A percentile compares a stretch with the other conserved stretches of the same genome.
These are phyloP conservation scores for Urocyon cinereoargenteus DNA, from an alignment of 2,797 vertebrate genomes.

Conservation along the genomic window DNA sequence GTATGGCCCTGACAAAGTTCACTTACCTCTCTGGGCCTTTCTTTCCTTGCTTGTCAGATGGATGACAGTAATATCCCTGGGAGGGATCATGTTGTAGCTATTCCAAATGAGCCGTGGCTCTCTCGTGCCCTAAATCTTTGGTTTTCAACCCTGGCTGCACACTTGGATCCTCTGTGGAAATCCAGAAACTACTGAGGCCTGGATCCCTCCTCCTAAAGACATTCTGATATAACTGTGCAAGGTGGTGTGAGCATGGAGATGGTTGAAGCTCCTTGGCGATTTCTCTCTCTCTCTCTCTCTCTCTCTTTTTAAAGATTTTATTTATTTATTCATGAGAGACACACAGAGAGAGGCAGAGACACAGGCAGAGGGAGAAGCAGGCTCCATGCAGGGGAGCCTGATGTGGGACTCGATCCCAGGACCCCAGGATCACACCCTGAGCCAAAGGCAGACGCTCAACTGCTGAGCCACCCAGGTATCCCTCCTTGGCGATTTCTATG, in stretches of 20 bases:
- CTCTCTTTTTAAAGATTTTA: no score
- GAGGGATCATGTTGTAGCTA: fast-evolving
- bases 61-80: background rate
- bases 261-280: no score
- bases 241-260: background rate
- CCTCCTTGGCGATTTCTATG: background rate
- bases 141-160: no score
- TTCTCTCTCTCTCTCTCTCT: no score
- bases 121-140: background rate
- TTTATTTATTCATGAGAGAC: no score
- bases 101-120: fast-evolving
- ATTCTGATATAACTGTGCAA: background rate
- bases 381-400: no score
- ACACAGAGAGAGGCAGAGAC: no score
- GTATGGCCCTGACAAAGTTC: background rate
- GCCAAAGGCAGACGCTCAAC: no score
- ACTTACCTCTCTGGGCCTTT: background rate
- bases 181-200: background rate
- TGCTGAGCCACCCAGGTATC: no score
- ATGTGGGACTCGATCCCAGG: no score
- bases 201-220: background rate
- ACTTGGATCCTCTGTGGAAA: background rate
- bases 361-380: no score
- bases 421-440: no score
- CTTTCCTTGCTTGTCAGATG: background rate